Evolutionary conservation across 1,140 invertebrate genomes (phyloP), one percentile per base, ranked within the genome.

Genomic region (Nixonia krombeini): DNA sequence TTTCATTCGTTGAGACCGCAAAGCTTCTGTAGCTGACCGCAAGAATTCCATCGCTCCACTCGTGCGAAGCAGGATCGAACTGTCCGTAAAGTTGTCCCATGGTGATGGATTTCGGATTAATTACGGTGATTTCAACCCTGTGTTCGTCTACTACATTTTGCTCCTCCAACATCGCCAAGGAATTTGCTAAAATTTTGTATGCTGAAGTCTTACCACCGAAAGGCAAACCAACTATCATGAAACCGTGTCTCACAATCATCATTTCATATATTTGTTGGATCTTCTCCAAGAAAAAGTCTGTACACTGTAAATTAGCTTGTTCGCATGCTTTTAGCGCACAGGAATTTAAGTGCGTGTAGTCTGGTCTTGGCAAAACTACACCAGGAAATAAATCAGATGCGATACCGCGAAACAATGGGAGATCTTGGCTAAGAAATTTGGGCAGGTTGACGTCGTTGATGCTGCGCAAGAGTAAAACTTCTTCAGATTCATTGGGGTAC

Each of bases 61-160:
- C 96, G 80, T 98, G 96, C 1, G 96, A 97, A 0, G 94, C 90
- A 0, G 93, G 89, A 87, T 99, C 96, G 82, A 98, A 98, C 79
- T 96, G 91, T 4, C 96, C 96, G 78, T 98, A 99, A 3, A 99
- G 82, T 82, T 98, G 95, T 6, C 95, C 95, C 90, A 98, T 94
- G 0, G 96, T 97, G 53, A 99, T 95, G 0, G 96, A 92, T 83
- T 99, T 98, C 0, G 96, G 96, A 86, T 98, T 98, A 50, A 98
- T 97, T 0, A 98, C 89, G 0, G 90, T 95, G 73, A 91, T 96
- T 76, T 96, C 93, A 0, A 96, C 96, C 73, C 90, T 90, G 73
- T 95, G 93, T 28, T 45, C 10, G 1, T 25, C 1, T 10, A 40
- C 8, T 31, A 8, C 12, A 31, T n/a, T 31, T 21, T 21, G 21